A percentile compares a stretch with the other conserved stretches of the same genome.
Evolutionary conservation across 2,797 vertebrate species (phyloP).

Genomic region (Oceanodroma leucorhoa): DNA sequence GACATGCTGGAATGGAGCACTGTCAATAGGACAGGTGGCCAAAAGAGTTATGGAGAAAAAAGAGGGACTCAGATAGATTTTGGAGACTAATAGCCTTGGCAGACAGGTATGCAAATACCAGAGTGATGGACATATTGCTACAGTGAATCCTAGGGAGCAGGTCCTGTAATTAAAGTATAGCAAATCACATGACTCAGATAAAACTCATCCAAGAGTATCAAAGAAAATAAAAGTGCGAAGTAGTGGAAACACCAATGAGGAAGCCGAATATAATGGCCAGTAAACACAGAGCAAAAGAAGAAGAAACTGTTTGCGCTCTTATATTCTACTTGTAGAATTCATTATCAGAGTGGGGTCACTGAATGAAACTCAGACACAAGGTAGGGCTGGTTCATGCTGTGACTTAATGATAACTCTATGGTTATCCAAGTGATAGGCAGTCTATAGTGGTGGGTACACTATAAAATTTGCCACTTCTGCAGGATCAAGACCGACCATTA

Average conservation of each 20-base stretch:
- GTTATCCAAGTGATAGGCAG: neutral
- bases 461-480: neutral
- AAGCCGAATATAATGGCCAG: neutral
- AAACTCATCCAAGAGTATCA: slow-evolving; percentile 19
- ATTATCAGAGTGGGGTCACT: neutral
- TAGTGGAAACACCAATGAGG: neutral
- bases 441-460: neutral
- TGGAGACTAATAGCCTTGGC: neutral
- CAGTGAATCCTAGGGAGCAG: slow-evolving; percentile 4
- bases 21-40: neutral
- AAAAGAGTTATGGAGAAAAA: neutral
- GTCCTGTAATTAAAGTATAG: neutral
- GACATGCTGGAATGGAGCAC: neutral
- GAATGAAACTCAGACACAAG: neutral
- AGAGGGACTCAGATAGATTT: neutral
- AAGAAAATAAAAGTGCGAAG: neutral
- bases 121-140: neutral
- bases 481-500: neutral
- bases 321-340: neutral
- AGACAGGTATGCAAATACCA: neutral
- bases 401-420: neutral
- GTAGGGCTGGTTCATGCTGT: neutral
- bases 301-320: neutral
- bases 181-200: slow-evolving; percentile 16
- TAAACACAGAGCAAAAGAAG: slow-evolving; percentile 12